Percentiles rank a stretch among this genome's conserved stretches.
Conservation (phyloP, 2,888 invertebrate genomes). For the Linnaemya tessellans region DNA sequence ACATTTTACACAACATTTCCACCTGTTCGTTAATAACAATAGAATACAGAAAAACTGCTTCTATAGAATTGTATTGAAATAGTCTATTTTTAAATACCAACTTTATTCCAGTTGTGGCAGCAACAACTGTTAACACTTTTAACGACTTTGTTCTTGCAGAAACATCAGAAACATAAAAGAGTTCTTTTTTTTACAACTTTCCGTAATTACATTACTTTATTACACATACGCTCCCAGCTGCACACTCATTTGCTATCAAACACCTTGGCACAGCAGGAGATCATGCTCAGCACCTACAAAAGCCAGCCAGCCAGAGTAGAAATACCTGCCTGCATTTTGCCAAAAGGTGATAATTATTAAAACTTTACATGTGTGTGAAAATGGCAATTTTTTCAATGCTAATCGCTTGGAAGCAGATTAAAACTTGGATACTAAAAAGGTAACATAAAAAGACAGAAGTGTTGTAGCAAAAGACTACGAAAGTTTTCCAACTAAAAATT, state of each 20-base stretch:
- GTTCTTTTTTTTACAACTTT: background rate
- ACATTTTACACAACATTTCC: background rate
- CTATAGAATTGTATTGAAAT: background rate
- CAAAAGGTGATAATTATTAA: constrained; percentile 71
- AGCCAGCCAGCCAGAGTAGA: background rate
- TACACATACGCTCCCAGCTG: background rate
- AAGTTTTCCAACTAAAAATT: constrained; percentile 51
- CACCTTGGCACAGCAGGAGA: background rate
- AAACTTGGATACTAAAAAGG: constrained; percentile 63
- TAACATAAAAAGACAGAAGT: constrained; percentile 32
- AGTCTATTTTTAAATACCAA: background rate
- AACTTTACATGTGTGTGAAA: constrained; percentile 71
- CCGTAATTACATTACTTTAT: constrained; percentile 21
- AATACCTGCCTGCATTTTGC: constrained; percentile 45
- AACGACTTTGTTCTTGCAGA: background rate
- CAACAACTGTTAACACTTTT: constrained; percentile 51
- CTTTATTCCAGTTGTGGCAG: constrained; percentile 23
- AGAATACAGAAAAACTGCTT: background rate
- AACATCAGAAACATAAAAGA: too few relatives aligned
- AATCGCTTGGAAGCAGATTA: constrained; percentile 70
- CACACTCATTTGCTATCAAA: constrained; percentile 35
- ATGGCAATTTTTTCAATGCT: constrained; percentile 63
- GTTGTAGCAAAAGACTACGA: constrained; percentile 40
- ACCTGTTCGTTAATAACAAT: too few relatives aligned
- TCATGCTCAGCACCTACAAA: constrained; percentile 17